These are phyloP conservation scores for Arremon brunneinucha DNA, from an alignment of 2,797 vertebrate genomes.

Conservation along the genomic window DNA sequence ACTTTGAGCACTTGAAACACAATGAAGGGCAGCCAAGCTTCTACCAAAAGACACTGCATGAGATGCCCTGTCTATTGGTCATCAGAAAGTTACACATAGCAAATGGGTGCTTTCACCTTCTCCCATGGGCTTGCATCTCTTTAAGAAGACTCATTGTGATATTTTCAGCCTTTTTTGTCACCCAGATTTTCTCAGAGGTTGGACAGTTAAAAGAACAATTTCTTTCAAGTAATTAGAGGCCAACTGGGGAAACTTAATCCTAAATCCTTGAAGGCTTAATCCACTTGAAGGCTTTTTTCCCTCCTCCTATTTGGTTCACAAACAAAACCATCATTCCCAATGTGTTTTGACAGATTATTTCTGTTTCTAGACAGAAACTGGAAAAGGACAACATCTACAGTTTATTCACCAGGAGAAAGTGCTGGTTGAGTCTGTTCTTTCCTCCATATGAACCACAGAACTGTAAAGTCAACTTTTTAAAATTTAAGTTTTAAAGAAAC, in stretches of 20 bases:
- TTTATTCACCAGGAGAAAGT: neutral
- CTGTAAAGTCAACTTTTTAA: neutral
- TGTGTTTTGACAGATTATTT: neutral
- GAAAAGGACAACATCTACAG: neutral
- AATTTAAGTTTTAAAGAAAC: neutral
- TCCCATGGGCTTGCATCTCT: neutral
- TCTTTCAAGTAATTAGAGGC: neutral
- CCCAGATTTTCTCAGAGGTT: neutral
- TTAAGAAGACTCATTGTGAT: neutral
- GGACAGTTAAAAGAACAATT: neutral
- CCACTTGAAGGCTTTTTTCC: neutral
- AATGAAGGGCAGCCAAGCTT: neutral
- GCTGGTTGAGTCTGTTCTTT: neutral
- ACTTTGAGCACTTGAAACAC: neutral
- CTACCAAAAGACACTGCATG: neutral
- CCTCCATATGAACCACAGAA: neutral
- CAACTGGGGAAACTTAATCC: neutral
- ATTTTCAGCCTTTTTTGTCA: neutral
- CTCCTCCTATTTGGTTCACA: neutral
- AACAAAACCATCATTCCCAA: neutral
- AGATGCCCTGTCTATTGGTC: too few species aligned
- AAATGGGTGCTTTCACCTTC: neutral
- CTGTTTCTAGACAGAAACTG: neutral
- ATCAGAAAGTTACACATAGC: neutral
- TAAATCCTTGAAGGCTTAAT: neutral